Evolutionary conservation across 2,888 invertebrate genomes (phyloP).

Genomic region (Lepidochrysops patricia): DNA sequence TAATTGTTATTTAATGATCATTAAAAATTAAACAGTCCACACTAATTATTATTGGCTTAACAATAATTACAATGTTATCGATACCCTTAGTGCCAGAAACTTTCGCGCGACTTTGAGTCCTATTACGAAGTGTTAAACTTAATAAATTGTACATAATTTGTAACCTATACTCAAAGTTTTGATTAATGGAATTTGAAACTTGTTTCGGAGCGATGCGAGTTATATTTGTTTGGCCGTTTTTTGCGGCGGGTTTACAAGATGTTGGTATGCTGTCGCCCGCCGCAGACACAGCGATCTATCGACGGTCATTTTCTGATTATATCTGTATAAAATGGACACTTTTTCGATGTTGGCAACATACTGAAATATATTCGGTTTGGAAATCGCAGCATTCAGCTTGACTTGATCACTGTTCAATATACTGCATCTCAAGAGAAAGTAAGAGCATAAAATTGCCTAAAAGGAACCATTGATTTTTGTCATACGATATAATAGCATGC

Average conservation of each 20-base stretch:
- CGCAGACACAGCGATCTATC: slow-evolving; percentile 19
- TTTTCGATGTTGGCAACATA: slow-evolving; percentile 29
- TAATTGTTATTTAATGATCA: too few species aligned
- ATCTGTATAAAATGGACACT: slow-evolving; percentile 22
- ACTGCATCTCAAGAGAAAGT: too few species aligned
- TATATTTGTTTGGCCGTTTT: slow-evolving; percentile 11
- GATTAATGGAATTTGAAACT: neutral
- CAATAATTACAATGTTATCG: neutral
- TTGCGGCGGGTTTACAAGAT: slow-evolving; percentile 8
- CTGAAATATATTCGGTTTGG: slow-evolving; percentile 20
- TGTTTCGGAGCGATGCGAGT: neutral
- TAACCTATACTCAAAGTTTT: slow-evolving; percentile 17
- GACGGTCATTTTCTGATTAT: slow-evolving; percentile 22
- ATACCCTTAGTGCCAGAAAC: neutral
- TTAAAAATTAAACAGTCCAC: neutral
- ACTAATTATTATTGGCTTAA: neutral
- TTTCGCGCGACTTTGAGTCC: neutral
- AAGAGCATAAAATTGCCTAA: too few species aligned
- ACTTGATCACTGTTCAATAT: too few species aligned
- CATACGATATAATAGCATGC: too few species aligned
- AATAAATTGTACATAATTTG: slow-evolving; percentile 10
- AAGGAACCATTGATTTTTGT: too few species aligned
- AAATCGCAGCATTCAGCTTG: neutral
- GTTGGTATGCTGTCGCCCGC: slow-evolving; percentile 15
- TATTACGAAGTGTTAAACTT: neutral